Conservation (phyloP, 2,113 vertebrate species). For the Oreochromis tanganicae region DNA sequence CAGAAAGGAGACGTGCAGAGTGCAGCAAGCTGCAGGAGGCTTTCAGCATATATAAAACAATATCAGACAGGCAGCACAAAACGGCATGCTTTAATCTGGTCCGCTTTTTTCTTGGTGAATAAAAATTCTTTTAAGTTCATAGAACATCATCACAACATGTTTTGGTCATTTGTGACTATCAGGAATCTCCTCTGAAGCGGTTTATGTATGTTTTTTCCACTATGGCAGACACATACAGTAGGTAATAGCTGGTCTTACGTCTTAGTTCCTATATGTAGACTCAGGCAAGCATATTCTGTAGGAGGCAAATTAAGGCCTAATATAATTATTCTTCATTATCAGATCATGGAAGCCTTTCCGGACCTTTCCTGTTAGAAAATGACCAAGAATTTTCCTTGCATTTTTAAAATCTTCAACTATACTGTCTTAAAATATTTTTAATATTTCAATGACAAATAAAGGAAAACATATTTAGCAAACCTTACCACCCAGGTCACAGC, state of each 20-base stretch:
- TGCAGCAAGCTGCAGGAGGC: not conserved
- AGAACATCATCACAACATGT: not conserved
- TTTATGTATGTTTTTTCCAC: not conserved
- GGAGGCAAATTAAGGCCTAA: not conserved
- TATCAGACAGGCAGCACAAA: not conserved
- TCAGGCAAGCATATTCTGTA: not conserved
- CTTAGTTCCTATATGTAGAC: not conserved
- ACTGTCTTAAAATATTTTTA: not conserved
- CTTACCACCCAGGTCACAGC: not conserved
- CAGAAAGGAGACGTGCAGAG: not conserved
- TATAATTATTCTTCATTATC: not conserved
- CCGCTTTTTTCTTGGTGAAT: fast-evolving
- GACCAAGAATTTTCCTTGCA: not conserved
- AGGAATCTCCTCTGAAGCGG: not conserved
- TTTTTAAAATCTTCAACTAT: not conserved
- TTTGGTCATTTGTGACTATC: fast-evolving
- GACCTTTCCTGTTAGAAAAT: not conserved
- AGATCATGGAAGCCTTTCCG: not conserved
- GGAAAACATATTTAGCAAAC: not conserved
- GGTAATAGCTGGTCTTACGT: not conserved
- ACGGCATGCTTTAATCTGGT: fast-evolving
- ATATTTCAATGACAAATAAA: not conserved
- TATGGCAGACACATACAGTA: not conserved
- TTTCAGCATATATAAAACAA: not conserved
- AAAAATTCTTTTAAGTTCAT: not conserved